Evolutionary conservation across 2,113 vertebrate species (phyloP).

Genomic region (Mus musculus): DNA sequence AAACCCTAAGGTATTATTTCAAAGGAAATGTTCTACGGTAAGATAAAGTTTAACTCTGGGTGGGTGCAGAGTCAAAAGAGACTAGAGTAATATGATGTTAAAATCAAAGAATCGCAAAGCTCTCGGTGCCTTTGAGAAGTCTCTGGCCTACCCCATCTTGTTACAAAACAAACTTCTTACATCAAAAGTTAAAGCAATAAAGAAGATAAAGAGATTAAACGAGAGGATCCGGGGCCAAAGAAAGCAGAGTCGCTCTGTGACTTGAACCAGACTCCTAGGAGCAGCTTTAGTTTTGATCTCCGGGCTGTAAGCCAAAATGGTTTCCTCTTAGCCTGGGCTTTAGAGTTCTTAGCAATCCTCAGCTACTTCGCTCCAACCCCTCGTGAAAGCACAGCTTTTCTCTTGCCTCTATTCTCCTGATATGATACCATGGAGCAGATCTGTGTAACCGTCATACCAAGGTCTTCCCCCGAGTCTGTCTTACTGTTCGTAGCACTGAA

Average conservation of each 20-base stretch:
- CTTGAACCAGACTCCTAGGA: neutral
- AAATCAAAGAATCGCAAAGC: neutral
- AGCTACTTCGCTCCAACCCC: neutral
- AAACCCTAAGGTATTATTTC: constrained; percentile 25
- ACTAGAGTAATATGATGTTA: neutral
- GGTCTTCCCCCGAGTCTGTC: neutral
- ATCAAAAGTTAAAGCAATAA: constrained; percentile 50
- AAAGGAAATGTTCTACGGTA: neutral
- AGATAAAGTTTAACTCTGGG: neutral
- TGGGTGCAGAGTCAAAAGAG: neutral
- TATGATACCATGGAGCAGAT: neutral
- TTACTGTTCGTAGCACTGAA: neutral
- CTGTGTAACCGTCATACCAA: neutral
- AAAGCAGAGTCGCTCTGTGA: constrained; percentile 38
- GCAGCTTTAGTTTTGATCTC: constrained; percentile 34
- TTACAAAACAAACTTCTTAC: constrained; percentile 36
- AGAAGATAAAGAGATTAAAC: constrained; percentile 50
- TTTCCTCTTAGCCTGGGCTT: constrained; percentile 52
- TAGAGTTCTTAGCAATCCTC: constrained; percentile 21
- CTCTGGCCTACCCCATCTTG: neutral
- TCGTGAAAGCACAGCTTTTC: neutral
- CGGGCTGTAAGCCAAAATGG: constrained; percentile 29
- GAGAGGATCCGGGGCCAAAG: neutral
- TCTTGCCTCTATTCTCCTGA: neutral
- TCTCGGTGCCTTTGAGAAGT: neutral